Conservation (phyloP, 2,113 vertebrate genomes). For the Labeo catla region DNA sequence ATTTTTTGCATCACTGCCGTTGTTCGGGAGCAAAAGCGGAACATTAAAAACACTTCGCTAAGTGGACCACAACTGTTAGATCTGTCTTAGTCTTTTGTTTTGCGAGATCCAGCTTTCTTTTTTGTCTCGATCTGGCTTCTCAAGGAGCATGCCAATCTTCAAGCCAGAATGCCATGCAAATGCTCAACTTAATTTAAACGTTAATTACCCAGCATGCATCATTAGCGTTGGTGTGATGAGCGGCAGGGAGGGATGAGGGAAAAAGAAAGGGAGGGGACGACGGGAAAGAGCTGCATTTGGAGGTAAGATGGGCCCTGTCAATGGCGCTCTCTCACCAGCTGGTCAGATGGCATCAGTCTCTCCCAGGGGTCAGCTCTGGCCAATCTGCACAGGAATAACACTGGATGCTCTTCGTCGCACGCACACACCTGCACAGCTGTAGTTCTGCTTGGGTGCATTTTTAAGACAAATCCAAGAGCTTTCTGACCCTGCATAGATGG, state of each 20-base stretch:
- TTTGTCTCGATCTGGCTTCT: conserved; percentile 9
- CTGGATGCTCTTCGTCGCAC: conserved; percentile 60
- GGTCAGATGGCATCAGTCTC: conserved; percentile 66
- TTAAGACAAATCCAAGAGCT: too few relatives aligned
- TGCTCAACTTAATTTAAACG: conserved; percentile 68
- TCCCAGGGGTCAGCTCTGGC: conserved; percentile 68
- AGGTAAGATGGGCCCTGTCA: conserved; percentile 48
- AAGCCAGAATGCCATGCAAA: conserved; percentile 65
- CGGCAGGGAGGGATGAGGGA: conserved; percentile 63
- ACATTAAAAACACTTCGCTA: conserved; percentile 12
- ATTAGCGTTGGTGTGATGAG: conserved; percentile 75
- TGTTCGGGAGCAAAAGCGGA: conserved; percentile 32
- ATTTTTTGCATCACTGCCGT: conserved; percentile 1
- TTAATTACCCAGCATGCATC: conserved; percentile 75
- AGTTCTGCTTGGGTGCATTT: background rate
- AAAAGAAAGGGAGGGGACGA: conserved; percentile 17
- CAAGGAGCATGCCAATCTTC: conserved; percentile 52
- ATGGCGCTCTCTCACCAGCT: conserved; percentile 64
- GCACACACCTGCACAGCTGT: conserved; percentile 26
- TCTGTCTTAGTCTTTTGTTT: conserved; percentile 38
- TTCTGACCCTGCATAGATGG: too few relatives aligned
- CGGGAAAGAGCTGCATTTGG: conserved; percentile 37
- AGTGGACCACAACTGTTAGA: background rate
- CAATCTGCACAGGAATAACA: conserved; percentile 74
- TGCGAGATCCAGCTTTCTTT: conserved; percentile 62